Evolutionary conservation across 1,140 invertebrate species (phyloP).

Genomic region (Chironomus striatipennis): DNA sequence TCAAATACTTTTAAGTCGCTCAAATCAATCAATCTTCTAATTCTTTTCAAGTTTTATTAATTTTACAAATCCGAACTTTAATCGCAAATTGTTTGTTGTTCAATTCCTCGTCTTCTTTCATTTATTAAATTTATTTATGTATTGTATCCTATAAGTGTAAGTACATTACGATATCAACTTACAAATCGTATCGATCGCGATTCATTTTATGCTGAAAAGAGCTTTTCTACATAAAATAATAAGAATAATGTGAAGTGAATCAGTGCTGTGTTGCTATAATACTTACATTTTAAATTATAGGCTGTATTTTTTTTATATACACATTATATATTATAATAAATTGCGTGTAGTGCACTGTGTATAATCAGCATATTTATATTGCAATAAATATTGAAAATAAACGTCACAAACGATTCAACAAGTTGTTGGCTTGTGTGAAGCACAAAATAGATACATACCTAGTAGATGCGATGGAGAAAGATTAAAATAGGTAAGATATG

Average conservation of each 20-base stretch:
- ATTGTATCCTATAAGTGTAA: not conserved
- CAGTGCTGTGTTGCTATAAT: not conserved
- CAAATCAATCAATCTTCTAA: not conserved
- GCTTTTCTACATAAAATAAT: not conserved
- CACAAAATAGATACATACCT: too few relatives aligned
- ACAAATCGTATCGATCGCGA: not conserved
- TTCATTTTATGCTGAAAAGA: conserved; percentile 1
- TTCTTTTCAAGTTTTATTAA: not conserved
- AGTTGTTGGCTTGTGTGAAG: not conserved
- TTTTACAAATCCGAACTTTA: not conserved
- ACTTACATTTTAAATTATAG: conserved; percentile 3
- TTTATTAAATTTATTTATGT: too few relatives aligned
- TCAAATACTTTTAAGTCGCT: too few relatives aligned
- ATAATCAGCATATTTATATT: conserved; percentile 10
- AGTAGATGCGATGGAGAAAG: too few relatives aligned
- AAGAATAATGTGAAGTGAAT: too few relatives aligned
- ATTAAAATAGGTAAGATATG: not conserved
- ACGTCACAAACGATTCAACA: conserved; percentile 12
- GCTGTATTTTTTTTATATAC: conserved; percentile 11
- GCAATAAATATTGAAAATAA: conserved; percentile 15
- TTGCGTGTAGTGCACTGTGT: conserved; percentile 6
- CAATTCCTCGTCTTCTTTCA: too few relatives aligned
- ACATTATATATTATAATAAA: conserved; percentile 5
- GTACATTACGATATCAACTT: conserved; percentile 2
- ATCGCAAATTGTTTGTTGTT: not conserved